A percentile compares a stretch with the other conserved stretches of the same genome.
These are phyloP conservation scores for Malacosoma neustria DNA, from an alignment of 2,888 invertebrate genomes.

Conservation along the genomic window DNA sequence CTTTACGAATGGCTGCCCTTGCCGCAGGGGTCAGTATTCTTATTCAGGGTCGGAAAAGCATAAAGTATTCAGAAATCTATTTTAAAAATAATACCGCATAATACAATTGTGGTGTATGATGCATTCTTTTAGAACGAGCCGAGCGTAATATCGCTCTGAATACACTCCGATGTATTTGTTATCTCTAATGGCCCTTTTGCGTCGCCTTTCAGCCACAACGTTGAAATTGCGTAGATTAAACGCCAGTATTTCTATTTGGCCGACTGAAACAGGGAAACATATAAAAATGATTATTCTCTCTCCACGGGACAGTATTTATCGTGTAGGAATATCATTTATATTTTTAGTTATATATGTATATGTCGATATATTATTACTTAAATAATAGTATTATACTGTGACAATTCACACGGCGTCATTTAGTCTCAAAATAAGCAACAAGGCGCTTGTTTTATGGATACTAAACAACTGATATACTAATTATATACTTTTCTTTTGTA, in stretches of 20 bases:
- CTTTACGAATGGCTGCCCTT: too few relatives aligned
- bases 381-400: too few relatives aligned
- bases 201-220: constrained; percentile 37
- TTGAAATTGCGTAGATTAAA: constrained; percentile 59
- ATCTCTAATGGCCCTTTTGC: constrained; percentile 21
- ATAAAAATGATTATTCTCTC: constrained; percentile 1
- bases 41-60: too few relatives aligned
- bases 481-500: too few relatives aligned
- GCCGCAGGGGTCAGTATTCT: too few relatives aligned
- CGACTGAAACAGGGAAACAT: constrained; percentile 41
- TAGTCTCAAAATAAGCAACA: too few relatives aligned
- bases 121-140: constrained; percentile 44
- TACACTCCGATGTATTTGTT: constrained; percentile 17
- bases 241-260: constrained; percentile 62
- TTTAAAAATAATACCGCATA: constrained; percentile 35
- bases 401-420: too few relatives aligned
- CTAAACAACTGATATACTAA: too few relatives aligned
- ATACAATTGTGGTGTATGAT: constrained; percentile 61
- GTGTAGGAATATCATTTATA: neutral
- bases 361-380: too few relatives aligned
- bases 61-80: too few relatives aligned
- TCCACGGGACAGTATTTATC: neutral
- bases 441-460: too few relatives aligned
- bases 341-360: too few relatives aligned
- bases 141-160: constrained; percentile 26